Evolutionary conservation across 35 echinoderm and acorn worm genomes (phyloP).

Genomic region (Eucidaris tribuloides): DNA sequence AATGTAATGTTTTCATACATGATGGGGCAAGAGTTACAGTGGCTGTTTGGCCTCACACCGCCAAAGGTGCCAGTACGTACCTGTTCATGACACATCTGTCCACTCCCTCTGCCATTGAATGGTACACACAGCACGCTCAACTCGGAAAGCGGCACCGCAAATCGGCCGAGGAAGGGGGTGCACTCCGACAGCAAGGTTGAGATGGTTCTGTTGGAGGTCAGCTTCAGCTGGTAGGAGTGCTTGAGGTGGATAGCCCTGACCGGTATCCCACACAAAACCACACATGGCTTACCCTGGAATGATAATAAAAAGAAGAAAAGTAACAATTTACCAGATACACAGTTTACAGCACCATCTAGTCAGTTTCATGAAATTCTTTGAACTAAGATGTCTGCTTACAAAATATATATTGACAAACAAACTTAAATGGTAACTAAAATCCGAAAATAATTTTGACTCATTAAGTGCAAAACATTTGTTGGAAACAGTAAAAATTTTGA

Average conservation of each 20-base stretch:
- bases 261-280: conserved; percentile 11
- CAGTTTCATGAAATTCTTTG: not conserved
- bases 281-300: not conserved
- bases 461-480: no score
- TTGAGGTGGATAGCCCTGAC: not conserved
- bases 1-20: not conserved
- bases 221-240: conserved; percentile 13
- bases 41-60: not conserved
- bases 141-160: conserved; percentile 7
- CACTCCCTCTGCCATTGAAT: not conserved
- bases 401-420: not conserved
- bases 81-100: not conserved
- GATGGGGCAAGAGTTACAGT: not conserved
- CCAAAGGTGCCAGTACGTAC: not conserved
- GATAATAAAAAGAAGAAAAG: not conserved
- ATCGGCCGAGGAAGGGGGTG: conserved; percentile 5
- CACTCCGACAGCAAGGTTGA: not conserved
- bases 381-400: not conserved
- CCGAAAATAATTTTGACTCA: not conserved
- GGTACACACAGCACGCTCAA: not conserved
- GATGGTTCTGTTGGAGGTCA: not conserved
- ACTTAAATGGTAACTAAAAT: not conserved
- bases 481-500: no score
- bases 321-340: not conserved
- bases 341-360: not conserved